These are phyloP conservation scores for Habrosyne pyritoides DNA, from an alignment of 2,888 invertebrate genomes.

Conservation along the genomic window DNA sequence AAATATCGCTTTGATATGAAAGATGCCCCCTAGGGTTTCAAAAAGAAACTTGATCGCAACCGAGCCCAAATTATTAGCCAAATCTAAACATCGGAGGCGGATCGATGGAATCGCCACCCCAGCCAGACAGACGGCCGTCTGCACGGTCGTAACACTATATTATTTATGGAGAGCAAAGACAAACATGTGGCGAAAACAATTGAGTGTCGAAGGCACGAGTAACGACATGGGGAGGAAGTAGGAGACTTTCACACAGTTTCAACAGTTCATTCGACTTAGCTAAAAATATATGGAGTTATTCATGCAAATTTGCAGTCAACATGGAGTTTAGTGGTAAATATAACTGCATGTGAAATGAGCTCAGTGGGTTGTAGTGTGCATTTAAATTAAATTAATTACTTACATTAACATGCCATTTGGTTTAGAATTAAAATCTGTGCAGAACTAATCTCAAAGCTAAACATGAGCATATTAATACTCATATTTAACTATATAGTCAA, in stretches of 20 bases:
- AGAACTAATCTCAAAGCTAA: too few species aligned
- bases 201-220: neutral
- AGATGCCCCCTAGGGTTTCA: too few species aligned
- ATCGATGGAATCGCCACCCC: neutral
- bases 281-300: too few species aligned
- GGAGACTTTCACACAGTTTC: neutral
- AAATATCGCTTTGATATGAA: too few species aligned
- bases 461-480: too few species aligned
- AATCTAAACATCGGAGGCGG: neutral
- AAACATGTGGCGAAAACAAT: neutral
- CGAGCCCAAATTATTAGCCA: neutral
- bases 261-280: neutral
- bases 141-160: neutral
- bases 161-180: neutral
- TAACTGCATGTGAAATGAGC: neutral
- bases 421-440: neutral
- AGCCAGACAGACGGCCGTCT: conserved; percentile 7
- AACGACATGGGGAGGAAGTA: neutral
- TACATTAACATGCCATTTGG: neutral
- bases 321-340: neutral
- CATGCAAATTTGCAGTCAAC: too few species aligned
- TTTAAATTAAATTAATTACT: neutral
- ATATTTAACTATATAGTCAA: too few species aligned
- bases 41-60: neutral
- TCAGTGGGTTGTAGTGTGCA: neutral